Base-by-base conservation (phyloP, 1,140 invertebrate genomes). In the Eciton burchellii region DNA sequence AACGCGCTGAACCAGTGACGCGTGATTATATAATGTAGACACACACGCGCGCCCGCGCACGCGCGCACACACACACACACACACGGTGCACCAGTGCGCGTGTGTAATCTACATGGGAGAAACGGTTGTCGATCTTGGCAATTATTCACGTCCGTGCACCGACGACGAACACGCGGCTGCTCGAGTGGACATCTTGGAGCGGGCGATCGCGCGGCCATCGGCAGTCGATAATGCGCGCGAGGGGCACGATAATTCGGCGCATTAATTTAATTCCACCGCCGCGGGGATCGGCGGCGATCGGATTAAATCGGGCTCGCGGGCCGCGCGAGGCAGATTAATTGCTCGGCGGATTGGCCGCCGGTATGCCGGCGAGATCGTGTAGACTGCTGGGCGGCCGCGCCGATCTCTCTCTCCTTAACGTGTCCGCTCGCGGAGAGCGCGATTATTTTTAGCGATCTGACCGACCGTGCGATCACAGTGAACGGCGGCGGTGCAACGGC, bases 371-470 rank as follows among this genome's bases (percentile, higher is more conserved):
- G 52, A 49, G 74, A 79, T 79, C 74, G 63, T 79, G 63, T 92
- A 93, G 93, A 93, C 93, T 92, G 93, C 93, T 92, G 90, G 93
- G 93, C 92, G 91, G 83, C 89, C 85, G 62, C 82, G 71, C 72
- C 59, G 72, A 66, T 77, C 63, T 79, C 35, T 77, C 63, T 79
- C 35, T 35, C 35, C 74, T 47, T 86, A 87, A 83, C 60, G 72
- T 84, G 65, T 66, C 66, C 71, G 72, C 52, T 87, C 79, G 41
- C 66, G 84, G 82, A 79, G 77, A 87, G 70, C 82, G 86, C 60
- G 83, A 88, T 88, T 87, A 87, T 88, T 88, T 88, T 88, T 88
- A 87, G 77, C 86, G 77, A 85, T 85, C 66, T 74, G 71, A 76
- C 62, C 84, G 82, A 88, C 77, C 85, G 52, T 81, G 24, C 60